These are phyloP conservation scores for Aphis craccivora DNA, from an alignment of 1,140 invertebrate species.

Conservation along the genomic window DNA sequence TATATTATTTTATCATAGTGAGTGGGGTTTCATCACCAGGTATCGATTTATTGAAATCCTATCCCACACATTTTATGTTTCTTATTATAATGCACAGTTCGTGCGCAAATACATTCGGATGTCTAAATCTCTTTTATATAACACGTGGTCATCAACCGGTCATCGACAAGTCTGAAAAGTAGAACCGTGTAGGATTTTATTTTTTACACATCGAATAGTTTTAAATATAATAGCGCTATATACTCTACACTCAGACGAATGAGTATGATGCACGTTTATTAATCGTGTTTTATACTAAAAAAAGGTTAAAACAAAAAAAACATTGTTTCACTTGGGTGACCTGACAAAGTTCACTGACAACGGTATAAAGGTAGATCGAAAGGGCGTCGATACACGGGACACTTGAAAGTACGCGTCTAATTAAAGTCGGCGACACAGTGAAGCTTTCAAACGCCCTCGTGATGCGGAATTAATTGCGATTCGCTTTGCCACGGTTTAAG, in stretches of 20 bases:
- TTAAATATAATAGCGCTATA: neutral
- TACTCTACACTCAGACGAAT: neutral
- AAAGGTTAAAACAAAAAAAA: neutral
- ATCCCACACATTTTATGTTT: neutral
- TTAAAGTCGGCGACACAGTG: conserved; percentile 37
- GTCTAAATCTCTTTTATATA: neutral
- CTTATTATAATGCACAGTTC: neutral
- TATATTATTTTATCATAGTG: neutral
- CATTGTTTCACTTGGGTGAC: neutral
- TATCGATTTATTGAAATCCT: conserved; percentile 47
- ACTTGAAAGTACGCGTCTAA: conserved; percentile 52
- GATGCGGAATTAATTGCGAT: conserved; percentile 54
- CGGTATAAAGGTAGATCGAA: neutral
- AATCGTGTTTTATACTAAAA: neutral
- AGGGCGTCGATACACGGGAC: conserved; percentile 31
- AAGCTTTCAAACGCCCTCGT: conserved; percentile 43
- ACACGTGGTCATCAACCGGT: neutral
- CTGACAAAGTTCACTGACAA: conserved; percentile 35
- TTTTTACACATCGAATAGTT: neutral
- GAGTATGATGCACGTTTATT: neutral
- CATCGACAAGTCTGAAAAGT: neutral
- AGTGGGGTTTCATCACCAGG: neutral
- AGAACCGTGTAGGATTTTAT: neutral
- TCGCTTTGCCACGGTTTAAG: conserved; percentile 42
- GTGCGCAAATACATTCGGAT: neutral